phyloP scores from a whole-genome alignment of 2,797 vertebrate genomes.

The Sebastes trivittatus region DNA sequence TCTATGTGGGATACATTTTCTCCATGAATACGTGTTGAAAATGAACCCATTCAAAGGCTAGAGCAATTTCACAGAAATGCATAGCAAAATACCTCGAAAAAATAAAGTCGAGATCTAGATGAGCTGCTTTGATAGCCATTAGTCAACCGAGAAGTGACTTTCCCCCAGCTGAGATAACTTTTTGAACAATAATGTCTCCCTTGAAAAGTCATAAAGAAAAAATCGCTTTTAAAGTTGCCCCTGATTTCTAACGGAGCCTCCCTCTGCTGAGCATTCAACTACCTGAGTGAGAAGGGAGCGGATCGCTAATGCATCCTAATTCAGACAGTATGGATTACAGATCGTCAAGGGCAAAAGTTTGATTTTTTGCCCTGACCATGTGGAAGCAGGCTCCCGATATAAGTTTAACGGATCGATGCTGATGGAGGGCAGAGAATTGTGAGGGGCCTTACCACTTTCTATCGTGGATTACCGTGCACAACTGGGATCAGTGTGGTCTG shows the following conservation, averaged over 20 bases:
- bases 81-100: constrained; percentile 34
- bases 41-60: constrained; percentile 36
- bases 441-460: constrained; percentile 54
- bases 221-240: constrained; percentile 59
- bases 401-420: constrained; percentile 75
- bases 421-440: constrained; percentile 61
- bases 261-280: constrained; percentile 55
- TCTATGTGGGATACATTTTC: constrained; percentile 50
- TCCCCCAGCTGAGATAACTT: constrained; percentile 44
- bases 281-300: constrained; percentile 54
- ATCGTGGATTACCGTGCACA: constrained; percentile 52
- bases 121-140: constrained; percentile 57
- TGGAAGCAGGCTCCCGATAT: constrained; percentile 69
- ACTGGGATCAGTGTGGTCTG: constrained; percentile 53
- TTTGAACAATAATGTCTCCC: constrained; percentile 51
- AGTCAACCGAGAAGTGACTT: constrained; percentile 42
- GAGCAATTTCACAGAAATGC: constrained; percentile 36
- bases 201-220: constrained; percentile 51
- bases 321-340: constrained; percentile 81
- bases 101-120: constrained; percentile 47
- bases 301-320: constrained; percentile 77
- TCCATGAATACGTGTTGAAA: constrained; percentile 53
- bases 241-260: constrained; percentile 64
- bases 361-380: constrained; percentile 71
- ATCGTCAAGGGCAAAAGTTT: constrained; percentile 67